A percentile compares a stretch with the other conserved stretches of the same genome.
These are phyloP conservation scores for Antheraea pernyi DNA, from an alignment of 1,140 invertebrate species.

Conservation along the genomic window DNA sequence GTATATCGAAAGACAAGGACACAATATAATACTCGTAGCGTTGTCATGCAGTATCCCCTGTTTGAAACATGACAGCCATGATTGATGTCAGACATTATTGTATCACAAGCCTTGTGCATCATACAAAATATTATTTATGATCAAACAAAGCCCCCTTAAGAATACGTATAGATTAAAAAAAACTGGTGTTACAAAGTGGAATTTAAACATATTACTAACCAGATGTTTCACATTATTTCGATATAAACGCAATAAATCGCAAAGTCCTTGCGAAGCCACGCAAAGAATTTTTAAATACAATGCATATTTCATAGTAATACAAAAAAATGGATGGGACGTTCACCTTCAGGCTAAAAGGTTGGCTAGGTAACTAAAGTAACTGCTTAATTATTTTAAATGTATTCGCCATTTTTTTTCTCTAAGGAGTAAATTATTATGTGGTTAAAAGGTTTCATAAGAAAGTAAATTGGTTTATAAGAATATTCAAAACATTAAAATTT, in stretches of 20 bases:
- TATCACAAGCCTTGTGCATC: no score
- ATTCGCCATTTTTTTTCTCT: not conserved
- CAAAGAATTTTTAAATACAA: not conserved
- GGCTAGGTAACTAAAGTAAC: slow-evolving; percentile 1
- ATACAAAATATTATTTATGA: no score
- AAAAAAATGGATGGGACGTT: not conserved
- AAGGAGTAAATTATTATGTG: not conserved
- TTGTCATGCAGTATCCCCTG: no score
- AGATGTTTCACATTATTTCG: no score
- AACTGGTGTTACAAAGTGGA: no score
- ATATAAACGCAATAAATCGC: not conserved
- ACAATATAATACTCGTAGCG: no score
- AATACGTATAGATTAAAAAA: no score
- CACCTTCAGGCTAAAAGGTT: slow-evolving; percentile 6
- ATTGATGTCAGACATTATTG: no score
- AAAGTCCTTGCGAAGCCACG: not conserved
- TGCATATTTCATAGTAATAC: slow-evolving; percentile 9
- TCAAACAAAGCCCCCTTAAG: no score
- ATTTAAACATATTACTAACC: no score
- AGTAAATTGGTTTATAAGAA: not conserved
- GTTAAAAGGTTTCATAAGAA: not conserved
- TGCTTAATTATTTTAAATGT: not conserved
- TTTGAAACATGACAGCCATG: no score
- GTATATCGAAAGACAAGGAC: no score
- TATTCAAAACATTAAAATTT: not conserved